Evolutionary conservation across 2,113 vertebrate genomes (phyloP).

Genomic region (Murina feae): DNA sequence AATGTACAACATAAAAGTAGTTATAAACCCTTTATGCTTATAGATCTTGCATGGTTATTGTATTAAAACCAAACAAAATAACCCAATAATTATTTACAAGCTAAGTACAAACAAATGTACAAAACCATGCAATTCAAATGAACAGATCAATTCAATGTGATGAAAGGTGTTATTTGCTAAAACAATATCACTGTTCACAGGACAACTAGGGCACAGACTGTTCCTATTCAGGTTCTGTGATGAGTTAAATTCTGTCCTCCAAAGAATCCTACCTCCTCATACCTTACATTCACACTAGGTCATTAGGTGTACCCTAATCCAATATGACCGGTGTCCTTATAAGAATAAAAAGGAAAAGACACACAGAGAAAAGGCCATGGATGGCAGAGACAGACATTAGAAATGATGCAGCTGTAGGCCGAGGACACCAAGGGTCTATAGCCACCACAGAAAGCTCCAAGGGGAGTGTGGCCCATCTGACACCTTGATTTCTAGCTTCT

Average conservation of each 20-base stretch:
- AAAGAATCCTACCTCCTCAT: neutral
- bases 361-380: neutral
- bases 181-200: neutral
- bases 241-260: neutral
- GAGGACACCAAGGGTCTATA: neutral
- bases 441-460: neutral
- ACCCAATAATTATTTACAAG: constrained; percentile 43
- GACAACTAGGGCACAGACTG: neutral
- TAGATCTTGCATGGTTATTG: neutral
- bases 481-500: neutral
- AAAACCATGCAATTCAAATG: constrained; percentile 30
- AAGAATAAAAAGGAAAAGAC: neutral
- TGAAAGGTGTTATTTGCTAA: neutral
- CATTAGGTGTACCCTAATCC: neutral
- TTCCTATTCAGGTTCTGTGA: neutral
- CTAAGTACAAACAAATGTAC: constrained; percentile 35
- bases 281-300: neutral
- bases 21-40: neutral
- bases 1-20: neutral
- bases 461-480: neutral
- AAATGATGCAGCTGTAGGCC: neutral
- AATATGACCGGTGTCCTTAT: neutral
- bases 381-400: neutral
- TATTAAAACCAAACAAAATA: constrained; percentile 35
- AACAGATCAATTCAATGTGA: neutral